Evolutionary conservation across 35 echinoderm and acorn worm species (phyloP).

Genomic region (Stichopus chloronotus): DNA sequence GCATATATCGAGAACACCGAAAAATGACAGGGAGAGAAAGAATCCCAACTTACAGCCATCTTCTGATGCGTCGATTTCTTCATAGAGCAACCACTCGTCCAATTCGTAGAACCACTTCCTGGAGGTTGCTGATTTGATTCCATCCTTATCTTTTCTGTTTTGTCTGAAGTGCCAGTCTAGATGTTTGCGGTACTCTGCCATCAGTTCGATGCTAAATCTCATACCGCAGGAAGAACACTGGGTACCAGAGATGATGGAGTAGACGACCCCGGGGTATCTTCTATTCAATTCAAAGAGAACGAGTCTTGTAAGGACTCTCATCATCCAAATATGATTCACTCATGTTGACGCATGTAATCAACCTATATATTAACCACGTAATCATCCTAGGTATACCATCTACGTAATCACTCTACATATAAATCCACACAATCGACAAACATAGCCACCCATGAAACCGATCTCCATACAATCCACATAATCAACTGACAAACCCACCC

Average conservation of each 20-base stretch:
- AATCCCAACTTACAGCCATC: slow-evolving; percentile 63
- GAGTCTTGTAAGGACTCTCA: background rate
- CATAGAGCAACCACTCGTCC: slow-evolving; percentile 89
- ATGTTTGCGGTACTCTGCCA: slow-evolving; percentile 95
- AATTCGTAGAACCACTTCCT: slow-evolving; percentile 88
- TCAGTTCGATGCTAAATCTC: slow-evolving; percentile 84
- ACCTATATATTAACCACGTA: too few relatives aligned
- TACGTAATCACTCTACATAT: too few relatives aligned
- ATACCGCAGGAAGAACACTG: slow-evolving; percentile 92
- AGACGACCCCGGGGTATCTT: slow-evolving; percentile 78
- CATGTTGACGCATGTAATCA: too few relatives aligned
- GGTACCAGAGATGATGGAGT: slow-evolving; percentile 79
- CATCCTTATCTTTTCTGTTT: slow-evolving; percentile 87
- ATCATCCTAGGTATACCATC: too few relatives aligned
- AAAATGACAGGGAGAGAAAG: too few relatives aligned
- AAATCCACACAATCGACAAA: too few relatives aligned
- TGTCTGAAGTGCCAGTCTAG: slow-evolving; percentile 98
- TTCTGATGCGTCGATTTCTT: slow-evolving; percentile 85
- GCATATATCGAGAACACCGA: too few relatives aligned
- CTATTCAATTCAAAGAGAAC: slow-evolving; percentile 42
- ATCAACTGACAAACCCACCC: too few relatives aligned
- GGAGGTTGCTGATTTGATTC: slow-evolving; percentile 72
- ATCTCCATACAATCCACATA: too few relatives aligned
- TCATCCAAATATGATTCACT: background rate
- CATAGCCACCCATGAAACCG: too few relatives aligned